Evolutionary conservation across 2,797 vertebrate genomes (phyloP).

Genomic region (Gymnothorax javanicus): DNA sequence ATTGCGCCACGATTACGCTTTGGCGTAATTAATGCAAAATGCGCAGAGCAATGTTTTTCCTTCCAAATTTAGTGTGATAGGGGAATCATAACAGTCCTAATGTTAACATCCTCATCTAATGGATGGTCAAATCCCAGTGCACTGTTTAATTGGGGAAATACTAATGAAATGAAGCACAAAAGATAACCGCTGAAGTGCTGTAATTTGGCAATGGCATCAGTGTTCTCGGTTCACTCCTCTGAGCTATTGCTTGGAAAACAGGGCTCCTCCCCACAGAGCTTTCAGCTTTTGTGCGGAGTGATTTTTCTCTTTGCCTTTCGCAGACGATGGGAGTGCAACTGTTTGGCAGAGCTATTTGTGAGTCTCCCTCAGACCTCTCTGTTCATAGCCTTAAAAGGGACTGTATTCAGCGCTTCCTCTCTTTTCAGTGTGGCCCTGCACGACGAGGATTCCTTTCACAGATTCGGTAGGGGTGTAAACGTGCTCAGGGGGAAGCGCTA

Average conservation of each 20-base stretch:
- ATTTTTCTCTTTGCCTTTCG: conserved; percentile 43
- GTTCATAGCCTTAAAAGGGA: conserved; percentile 81
- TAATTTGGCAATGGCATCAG: not conserved
- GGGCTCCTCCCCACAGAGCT: not conserved
- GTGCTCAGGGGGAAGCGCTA: conserved; percentile 14
- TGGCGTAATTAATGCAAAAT: not conserved
- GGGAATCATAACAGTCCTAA: not conserved
- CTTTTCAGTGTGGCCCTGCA: conserved; percentile 36
- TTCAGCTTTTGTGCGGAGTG: conserved; percentile 11
- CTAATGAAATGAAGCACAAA: not conserved
- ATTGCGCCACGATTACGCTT: not conserved
- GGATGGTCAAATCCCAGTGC: not conserved
- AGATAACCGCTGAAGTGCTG: not conserved
- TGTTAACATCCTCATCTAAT: not conserved
- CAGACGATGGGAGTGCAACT: conserved; percentile 58
- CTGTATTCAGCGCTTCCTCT: conserved; percentile 65
- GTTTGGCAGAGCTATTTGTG: conserved; percentile 65
- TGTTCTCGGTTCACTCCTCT: conserved; percentile 3
- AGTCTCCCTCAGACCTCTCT: conserved; percentile 70
- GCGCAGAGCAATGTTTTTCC: not conserved
- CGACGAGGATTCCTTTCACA: conserved; percentile 48
- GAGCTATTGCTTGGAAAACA: not conserved
- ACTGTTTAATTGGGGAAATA: not conserved
- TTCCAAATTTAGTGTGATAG: not conserved
- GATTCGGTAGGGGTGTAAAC: conserved; percentile 38